Evolutionary conservation across 2,888 invertebrate species (phyloP).

Genomic region (Rhamnusium bicolor): DNA sequence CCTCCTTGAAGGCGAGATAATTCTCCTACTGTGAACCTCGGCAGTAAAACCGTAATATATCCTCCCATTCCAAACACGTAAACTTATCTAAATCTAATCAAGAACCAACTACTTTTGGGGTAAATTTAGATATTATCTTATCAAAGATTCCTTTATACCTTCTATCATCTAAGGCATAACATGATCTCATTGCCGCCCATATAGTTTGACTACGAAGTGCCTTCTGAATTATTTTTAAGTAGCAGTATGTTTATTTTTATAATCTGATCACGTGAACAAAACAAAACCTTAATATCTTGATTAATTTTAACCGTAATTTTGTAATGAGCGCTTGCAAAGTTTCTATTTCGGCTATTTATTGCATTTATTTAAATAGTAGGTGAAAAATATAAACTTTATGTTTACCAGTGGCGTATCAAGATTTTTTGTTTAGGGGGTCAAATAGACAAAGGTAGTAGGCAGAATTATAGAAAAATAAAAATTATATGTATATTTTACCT

Average conservation of each 20-base stretch:
- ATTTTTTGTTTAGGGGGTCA: too few species aligned
- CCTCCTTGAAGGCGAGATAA: conserved; percentile 22
- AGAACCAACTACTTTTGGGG: conserved; percentile 51
- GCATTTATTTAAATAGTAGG: too few species aligned
- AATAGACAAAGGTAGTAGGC: too few species aligned
- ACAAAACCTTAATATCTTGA: too few species aligned
- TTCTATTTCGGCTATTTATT: too few species aligned
- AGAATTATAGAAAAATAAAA: too few species aligned
- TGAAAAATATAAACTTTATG: too few species aligned
- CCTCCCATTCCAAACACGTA: conserved; percentile 57
- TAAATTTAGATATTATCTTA: conserved; percentile 59
- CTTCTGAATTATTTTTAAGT: background rate
- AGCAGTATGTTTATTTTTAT: background rate
- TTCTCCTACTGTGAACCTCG: conserved; percentile 26
- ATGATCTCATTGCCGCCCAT: background rate
- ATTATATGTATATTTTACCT: too few species aligned
- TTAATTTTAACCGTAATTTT: too few species aligned
- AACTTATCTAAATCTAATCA: conserved; percentile 57
- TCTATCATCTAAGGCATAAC: conserved; percentile 34
- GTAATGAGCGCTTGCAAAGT: too few species aligned
- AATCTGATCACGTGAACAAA: background rate
- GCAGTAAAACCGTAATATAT: conserved; percentile 35
- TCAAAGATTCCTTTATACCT: conserved; percentile 51
- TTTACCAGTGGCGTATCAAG: too few species aligned
- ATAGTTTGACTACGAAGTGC: conserved; percentile 1